These are phyloP conservation scores for Lamprotornis superbus DNA, from an alignment of 2,113 vertebrate genomes.

Conservation along the genomic window DNA sequence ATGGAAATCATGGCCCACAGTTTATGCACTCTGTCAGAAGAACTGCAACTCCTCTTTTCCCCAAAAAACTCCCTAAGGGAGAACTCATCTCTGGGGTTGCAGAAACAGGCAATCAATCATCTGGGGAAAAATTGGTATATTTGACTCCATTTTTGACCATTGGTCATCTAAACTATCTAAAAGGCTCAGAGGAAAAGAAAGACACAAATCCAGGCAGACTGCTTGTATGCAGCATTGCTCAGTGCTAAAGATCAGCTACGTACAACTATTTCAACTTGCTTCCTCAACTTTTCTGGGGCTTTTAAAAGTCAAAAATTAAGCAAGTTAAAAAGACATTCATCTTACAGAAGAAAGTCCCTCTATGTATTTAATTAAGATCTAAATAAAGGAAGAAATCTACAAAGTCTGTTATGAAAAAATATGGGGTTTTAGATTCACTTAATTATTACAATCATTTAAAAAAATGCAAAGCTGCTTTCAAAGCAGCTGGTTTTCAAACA, in stretches of 20 bases:
- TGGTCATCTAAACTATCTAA: background rate
- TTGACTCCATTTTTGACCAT: background rate
- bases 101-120: background rate
- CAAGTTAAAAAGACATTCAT: background rate
- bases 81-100: background rate
- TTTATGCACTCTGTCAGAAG: background rate
- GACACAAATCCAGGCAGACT: background rate
- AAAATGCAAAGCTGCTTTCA: background rate
- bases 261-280: background rate
- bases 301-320: background rate
- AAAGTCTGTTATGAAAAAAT: background rate
- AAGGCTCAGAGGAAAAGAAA: background rate
- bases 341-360: background rate
- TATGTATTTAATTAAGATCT: background rate
- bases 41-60: background rate
- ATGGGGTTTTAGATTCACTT: background rate
- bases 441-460: background rate
- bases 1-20: background rate
- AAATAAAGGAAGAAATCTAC: background rate
- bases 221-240: background rate
- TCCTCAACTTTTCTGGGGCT: background rate
- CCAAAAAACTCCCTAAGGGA: background rate
- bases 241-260: background rate
- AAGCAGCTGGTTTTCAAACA: slow-evolving; percentile 4
- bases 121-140: background rate